Evolutionary conservation across 2,113 vertebrate genomes (phyloP), one percentile per base, ranked within the genome.

Genomic region (Rhinogobius similis): DNA sequence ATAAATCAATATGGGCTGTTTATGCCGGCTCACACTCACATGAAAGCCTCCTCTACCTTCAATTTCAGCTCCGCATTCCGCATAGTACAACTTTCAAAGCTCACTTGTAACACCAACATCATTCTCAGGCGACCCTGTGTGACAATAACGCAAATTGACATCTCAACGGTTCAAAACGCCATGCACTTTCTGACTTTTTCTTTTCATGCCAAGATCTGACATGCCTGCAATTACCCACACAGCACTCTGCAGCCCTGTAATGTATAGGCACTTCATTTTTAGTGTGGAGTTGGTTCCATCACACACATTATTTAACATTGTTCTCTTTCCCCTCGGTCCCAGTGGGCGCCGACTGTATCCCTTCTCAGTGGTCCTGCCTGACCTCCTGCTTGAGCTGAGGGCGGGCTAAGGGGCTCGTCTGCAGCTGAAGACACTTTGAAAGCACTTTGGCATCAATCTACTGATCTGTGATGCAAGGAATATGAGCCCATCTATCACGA

Each of bases 221-320:
- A 43, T 18, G 26, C 5, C 0, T 64, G 39, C 44, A 29, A 0
- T 62, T 50, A 66, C 61, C 71, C 53, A 43, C 32, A 74, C 26
- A 59, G 43, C 21, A 32, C 73, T 65, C 4, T 39, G 39, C 56
- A 44, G 38, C 50, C 16, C 29, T 63, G 32, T 46, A n/a, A 59
- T 41, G n/a, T n/a, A 13, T 27, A 9, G 46, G 27, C 36, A 3
- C 20, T 53, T 76, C 12, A 67, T 77, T 71, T 75, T 62, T 44
- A 36, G 32, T 11, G 38, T 24, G 11, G 36, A 43, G 13, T 26
- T 55, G 65, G 32, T 79, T 62, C 62, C 78, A 55, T 52, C 67
- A 66, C 67, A 71, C 53, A 66, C 32, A 72, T 79, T 80, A 81
- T 82, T 78, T 65, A 81, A 78, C 29, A 27, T 38, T 36, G 32